Conservation (phyloP, 2,888 invertebrate species). For the Phaedon cochleariae region DNA sequence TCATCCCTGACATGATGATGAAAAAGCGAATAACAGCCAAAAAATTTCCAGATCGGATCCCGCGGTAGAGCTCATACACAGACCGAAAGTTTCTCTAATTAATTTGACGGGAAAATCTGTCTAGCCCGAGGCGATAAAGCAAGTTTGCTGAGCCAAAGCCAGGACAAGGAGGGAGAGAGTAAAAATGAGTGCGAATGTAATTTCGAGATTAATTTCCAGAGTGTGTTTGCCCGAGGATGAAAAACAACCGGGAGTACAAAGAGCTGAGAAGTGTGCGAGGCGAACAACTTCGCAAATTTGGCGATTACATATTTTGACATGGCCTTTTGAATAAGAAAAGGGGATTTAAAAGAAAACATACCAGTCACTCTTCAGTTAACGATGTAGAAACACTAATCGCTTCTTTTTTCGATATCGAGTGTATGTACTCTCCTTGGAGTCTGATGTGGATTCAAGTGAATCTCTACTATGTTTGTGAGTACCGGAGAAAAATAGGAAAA, state of each 20-base stretch:
- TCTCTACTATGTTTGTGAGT: no score
- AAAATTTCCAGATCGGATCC: no score
- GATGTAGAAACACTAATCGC: no score
- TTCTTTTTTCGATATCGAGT: no score
- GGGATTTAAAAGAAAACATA: conserved; percentile 22
- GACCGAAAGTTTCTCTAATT: conserved; percentile 50
- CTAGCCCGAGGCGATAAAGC: conserved; percentile 48
- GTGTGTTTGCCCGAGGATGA: conserved; percentile 50
- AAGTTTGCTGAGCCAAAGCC: conserved; percentile 50
- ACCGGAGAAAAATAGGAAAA: no score
- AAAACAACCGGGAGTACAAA: conserved; percentile 43
- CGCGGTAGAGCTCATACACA: conserved; percentile 29
- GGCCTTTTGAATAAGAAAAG: conserved; percentile 21
- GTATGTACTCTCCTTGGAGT: no score
- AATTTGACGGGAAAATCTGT: conserved; percentile 54
- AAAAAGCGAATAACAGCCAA: no score
- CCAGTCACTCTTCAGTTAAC: no score
- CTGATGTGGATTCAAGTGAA: no score
- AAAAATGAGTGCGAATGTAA: conserved; percentile 69
- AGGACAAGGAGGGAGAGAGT: conserved; percentile 56
- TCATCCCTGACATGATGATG: no score
- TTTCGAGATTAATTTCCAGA: conserved; percentile 67
- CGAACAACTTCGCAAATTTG: conserved; percentile 35
- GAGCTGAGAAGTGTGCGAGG: conserved; percentile 36
- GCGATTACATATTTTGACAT: conserved; percentile 37